Percentiles rank a stretch among this genome's conserved stretches.
These are phyloP conservation scores for Drosophila kuntzei DNA, from an alignment of 2,888 invertebrate species.

Conservation along the genomic window DNA sequence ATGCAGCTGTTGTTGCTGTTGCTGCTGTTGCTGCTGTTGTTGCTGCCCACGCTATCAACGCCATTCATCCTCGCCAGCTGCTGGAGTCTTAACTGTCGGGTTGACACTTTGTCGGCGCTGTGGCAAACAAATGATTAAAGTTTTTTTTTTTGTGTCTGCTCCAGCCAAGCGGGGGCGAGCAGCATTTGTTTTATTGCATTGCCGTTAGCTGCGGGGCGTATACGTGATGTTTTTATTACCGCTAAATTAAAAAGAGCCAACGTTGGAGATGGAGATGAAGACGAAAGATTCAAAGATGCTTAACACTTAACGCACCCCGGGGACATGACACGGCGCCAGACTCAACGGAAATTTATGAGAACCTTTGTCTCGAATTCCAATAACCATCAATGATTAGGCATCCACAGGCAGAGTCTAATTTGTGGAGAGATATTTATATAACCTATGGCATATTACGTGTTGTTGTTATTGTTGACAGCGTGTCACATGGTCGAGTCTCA, in stretches of 20 bases:
- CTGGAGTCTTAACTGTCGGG: conserved; percentile 8
- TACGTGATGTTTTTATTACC: conserved; percentile 79
- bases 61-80: not conserved
- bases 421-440: conserved; percentile 11
- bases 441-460: conserved; percentile 12
- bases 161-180: conserved; percentile 23
- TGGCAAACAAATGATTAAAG: conserved; percentile 57
- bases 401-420: conserved; percentile 13
- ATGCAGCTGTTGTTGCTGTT: conserved; percentile 50
- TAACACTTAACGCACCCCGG: conserved; percentile 30
- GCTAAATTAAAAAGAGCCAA: conserved; percentile 66
- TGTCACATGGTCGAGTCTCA: conserved; percentile 46
- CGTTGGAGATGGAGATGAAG: conserved; percentile 25
- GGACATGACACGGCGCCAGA: conserved; percentile 41
- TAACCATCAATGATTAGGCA: conserved; percentile 26
- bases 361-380: conserved; percentile 38
- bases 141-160: conserved; percentile 16
- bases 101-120: conserved; percentile 46
- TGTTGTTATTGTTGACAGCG: conserved; percentile 8
- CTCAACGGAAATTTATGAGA: conserved; percentile 54
- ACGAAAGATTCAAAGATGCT: conserved; percentile 12
- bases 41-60: conserved; percentile 39
- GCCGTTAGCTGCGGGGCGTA: conserved; percentile 67
- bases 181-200: conserved; percentile 68
- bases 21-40: conserved; percentile 17